Conservation (phyloP, 2,888 invertebrate genomes). For the Gymnoscelis rufifasciata region DNA sequence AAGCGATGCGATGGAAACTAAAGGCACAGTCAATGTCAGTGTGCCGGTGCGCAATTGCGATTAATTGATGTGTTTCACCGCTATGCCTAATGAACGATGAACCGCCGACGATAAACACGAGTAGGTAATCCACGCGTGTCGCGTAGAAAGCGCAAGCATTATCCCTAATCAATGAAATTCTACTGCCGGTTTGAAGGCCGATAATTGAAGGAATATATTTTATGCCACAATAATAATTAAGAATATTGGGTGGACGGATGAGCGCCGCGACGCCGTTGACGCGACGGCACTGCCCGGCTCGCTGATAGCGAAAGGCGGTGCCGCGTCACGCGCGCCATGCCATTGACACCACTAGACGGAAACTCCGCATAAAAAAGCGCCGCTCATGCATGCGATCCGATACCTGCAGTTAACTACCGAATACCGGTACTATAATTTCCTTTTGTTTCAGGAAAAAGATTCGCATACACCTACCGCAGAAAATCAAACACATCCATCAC, state of each 20-base stretch:
- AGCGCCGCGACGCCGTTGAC: slow-evolving; percentile 37
- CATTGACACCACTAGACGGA: slow-evolving; percentile 65
- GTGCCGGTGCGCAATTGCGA: slow-evolving; percentile 48
- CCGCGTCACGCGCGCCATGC: slow-evolving; percentile 60
- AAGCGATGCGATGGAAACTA: slow-evolving; percentile 48
- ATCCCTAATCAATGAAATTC: slow-evolving; percentile 31
- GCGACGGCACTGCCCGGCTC: slow-evolving; percentile 26
- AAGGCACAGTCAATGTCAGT: slow-evolving; percentile 52
- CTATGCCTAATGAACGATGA: slow-evolving; percentile 49
- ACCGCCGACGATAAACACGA: slow-evolving; percentile 36
- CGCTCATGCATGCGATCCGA: slow-evolving; percentile 57
- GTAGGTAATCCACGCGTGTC: slow-evolving; percentile 42
- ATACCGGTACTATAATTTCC: slow-evolving; percentile 45
- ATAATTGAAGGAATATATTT: slow-evolving; percentile 11
- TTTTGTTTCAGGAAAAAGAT: slow-evolving; percentile 78
- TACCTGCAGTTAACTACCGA: slow-evolving; percentile 38
- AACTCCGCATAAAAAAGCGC: slow-evolving; percentile 38
- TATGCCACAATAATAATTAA: no score
- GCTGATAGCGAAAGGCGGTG: slow-evolving; percentile 63
- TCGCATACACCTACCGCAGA: slow-evolving; percentile 78
- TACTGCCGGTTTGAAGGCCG: slow-evolving; percentile 34
- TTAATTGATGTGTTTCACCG: slow-evolving; percentile 53
- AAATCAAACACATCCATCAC: slow-evolving; percentile 77
- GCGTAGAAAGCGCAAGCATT: slow-evolving; percentile 56
- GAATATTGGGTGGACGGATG: slow-evolving; percentile 44